These are phyloP conservation scores for Danio albolineatus DNA, from an alignment of 2,797 vertebrate species.

Conservation along the genomic window DNA sequence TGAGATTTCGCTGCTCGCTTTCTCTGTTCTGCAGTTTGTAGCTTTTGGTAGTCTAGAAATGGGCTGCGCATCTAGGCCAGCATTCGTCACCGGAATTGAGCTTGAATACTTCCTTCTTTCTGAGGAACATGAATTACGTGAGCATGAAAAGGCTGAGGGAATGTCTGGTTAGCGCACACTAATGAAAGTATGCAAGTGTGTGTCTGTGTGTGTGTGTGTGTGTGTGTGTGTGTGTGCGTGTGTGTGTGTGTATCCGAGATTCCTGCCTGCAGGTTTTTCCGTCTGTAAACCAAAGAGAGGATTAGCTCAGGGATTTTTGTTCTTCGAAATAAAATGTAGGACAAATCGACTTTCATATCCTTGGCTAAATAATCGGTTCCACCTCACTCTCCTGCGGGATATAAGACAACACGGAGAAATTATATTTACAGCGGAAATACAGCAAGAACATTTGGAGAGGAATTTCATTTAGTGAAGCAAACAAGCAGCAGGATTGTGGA, in stretches of 20 bases:
- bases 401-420: slow-evolving; percentile 25
- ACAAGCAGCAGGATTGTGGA: slow-evolving; percentile 14
- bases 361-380: slow-evolving; percentile 55
- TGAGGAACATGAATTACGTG: slow-evolving; percentile 37
- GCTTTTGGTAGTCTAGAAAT: slow-evolving; percentile 18
- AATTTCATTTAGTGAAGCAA: slow-evolving; percentile 20
- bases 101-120: slow-evolving; percentile 36
- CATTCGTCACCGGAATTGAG: slow-evolving; percentile 41
- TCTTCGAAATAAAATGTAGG: slow-evolving; percentile 55
- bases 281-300: slow-evolving; percentile 31
- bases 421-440: slow-evolving; percentile 35
- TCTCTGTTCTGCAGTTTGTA: slow-evolving; percentile 49
- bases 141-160: slow-evolving; percentile 43
- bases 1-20: slow-evolving; percentile 63
- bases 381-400: slow-evolving; percentile 39
- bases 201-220: too few relatives aligned
- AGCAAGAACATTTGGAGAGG: slow-evolving; percentile 13
- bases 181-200: slow-evolving; percentile 45
- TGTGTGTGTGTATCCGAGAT: too few relatives aligned
- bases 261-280: slow-evolving; percentile 33
- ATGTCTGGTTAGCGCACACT: slow-evolving; percentile 49
- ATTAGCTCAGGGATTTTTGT: slow-evolving; percentile 56
- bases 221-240: neutral
- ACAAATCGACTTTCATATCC: slow-evolving; percentile 55
- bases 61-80: slow-evolving; percentile 24